Base-by-base conservation (phyloP, 2,888 invertebrate species). In the Clunio marinus region DNA sequence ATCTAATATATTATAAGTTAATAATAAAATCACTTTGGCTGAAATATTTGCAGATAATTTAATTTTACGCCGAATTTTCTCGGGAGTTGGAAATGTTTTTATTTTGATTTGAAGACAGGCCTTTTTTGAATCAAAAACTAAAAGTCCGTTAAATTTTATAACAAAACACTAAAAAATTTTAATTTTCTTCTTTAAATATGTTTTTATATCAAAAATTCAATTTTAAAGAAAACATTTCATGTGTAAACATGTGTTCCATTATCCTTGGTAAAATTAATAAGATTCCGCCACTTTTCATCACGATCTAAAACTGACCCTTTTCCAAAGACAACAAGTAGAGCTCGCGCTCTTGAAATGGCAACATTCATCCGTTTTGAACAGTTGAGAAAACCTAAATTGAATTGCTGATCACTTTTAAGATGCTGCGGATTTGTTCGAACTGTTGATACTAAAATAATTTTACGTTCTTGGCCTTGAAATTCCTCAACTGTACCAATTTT, bases 361-460 rank as follows among this genome's bases (percentile, higher is more conserved):
- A 96, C 96, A 79, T 96, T 97, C 73, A 96, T 82, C 70, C 96
- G 83, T 75, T 89, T 88, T 0, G 88, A 86, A 71, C 86, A 86
- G 20, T 83, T 81, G 1, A 93, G 81, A 74, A 93, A 93, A 1
- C 90, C 90, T 32, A 93, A 77, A n/a, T 82, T 77, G 71, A 83
- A 80, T 67, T 76, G 78, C 2, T 82, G 70, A 71, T 86, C 85
- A 0, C 75, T 73, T 0, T 72, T 65, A 17, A 83, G 70, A 22
- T 80, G 74, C 46, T 78, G 73, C 10, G 76, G 74, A 7, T 78
- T 76, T 0, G 85, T 84, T 66, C 86, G 81, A 0, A 86, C 86
- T 0, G 89, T 87, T 1, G 91, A 89, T 41, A 93, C 78, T 24
- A 93, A 83, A 66, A 93, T 86, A 1, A 88, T 83, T 32, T 78